Base-by-base conservation (phyloP, 2,888 invertebrate species). In the Labia minor region DNA sequence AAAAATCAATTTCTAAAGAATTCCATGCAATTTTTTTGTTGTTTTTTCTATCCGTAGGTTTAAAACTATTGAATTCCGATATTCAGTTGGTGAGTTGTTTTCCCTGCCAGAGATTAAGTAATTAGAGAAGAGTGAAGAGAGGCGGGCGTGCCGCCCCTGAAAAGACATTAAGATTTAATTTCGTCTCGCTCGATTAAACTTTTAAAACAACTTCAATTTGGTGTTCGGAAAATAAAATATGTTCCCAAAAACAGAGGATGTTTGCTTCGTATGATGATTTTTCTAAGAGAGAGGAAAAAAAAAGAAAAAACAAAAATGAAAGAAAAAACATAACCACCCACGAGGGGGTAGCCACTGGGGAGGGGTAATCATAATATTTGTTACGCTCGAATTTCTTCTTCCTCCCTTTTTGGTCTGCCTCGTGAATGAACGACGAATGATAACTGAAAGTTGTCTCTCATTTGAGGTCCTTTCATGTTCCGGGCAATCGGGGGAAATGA, bases 171-270 rank as follows among this genome's bases (percentile, higher is more conserved):
- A 49, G 49, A 11, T 14, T 49, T 49, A 49, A 49, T 49, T 49
- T 49, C n/a, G 49, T 49, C 49, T 49, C 49, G 49, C n/a, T 49
- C 49, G 49, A 49, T 49, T 49, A 49, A 49, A 49, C 49, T 49
- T 49, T 49, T 49, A 49, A 49, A 49, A 49, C 49, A 49, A 49
- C 49, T 49, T 49, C n/a, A 4, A 49, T 10, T 49, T 49, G 49
- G 6, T 49, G n/a, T 14, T 49, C 16, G 49, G n/a, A 49, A 49
- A 49, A 49, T 14, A 49, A 49, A 49, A 49, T 49, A 49, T 49
- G 49, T 49, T 16, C 49, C 49, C 8, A 14, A 49, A 49, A 49
- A 16, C 14, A 49, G 49, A 49, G 49, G 49, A 49, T 49, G 49
- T 49, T 49, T 49, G 49, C 49, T 16, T 14, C 49, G n/a, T 49